Conservation (phyloP, 2,797 vertebrate genomes). For the Alca torda region DNA sequence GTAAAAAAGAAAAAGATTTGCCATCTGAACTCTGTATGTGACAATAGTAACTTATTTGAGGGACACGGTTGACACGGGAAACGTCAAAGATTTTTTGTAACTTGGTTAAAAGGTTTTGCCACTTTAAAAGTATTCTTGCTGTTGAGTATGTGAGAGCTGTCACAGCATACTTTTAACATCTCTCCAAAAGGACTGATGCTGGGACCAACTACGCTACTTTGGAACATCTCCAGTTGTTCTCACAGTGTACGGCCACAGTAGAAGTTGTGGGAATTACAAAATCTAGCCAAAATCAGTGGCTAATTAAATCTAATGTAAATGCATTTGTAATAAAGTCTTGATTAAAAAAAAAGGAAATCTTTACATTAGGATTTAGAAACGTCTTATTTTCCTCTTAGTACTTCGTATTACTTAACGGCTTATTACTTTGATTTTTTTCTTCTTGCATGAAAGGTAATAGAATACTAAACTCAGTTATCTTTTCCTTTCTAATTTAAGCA, state of each 20-base stretch:
- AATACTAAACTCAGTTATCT: not conserved
- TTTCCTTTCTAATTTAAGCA: slow-evolving; percentile 2
- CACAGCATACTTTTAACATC: not conserved
- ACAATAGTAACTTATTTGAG: not conserved
- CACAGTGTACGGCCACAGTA: rapidly evolving
- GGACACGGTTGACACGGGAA: not conserved
- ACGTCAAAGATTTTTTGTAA: not conserved
- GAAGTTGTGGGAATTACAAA: not conserved
- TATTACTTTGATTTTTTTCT: not conserved
- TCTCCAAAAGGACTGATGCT: not conserved
- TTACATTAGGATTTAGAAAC: not conserved
- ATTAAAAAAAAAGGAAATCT: not conserved
- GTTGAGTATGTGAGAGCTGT: not conserved
- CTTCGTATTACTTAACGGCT: not conserved
- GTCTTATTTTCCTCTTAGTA: not conserved
- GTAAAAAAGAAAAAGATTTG: not conserved
- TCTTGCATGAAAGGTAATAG: not conserved
- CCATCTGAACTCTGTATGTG: not conserved
- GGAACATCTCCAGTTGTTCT: not conserved
- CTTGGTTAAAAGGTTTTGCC: not conserved
- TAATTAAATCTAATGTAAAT: not conserved
- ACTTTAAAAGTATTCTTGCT: not conserved
- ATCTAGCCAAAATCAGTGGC: not conserved
- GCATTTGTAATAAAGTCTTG: not conserved
- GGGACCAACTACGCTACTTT: not conserved